Conservation (phyloP, 2,797 vertebrate species). For the Gadopsis marmoratus region DNA sequence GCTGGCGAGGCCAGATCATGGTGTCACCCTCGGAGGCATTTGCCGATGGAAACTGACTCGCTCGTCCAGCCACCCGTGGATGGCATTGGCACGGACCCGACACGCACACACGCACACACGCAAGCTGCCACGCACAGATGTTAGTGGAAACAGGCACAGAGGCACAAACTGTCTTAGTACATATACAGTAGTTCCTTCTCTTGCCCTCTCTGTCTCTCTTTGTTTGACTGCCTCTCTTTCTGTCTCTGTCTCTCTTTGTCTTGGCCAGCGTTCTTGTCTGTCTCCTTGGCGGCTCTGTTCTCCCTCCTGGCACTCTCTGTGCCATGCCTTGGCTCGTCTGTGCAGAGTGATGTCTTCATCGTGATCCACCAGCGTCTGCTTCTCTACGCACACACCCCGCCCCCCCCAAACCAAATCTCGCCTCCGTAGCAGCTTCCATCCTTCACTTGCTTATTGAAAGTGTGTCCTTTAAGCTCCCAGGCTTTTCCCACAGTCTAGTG, state of each 20-base stretch:
- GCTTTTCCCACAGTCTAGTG: slow-evolving; percentile 14
- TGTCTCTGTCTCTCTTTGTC: slow-evolving; percentile 31
- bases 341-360: slow-evolving; percentile 62
- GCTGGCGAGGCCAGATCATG: slow-evolving; percentile 9
- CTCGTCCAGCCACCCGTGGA: slow-evolving; percentile 29
- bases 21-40: slow-evolving; percentile 40
- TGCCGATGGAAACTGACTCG: slow-evolving; percentile 46
- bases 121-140: slow-evolving; percentile 11
- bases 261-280: slow-evolving; percentile 44
- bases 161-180: slow-evolving; percentile 1
- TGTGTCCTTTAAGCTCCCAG: slow-evolving; percentile 21
- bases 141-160: not conserved
- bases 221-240: slow-evolving; percentile 30
- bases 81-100: not conserved
- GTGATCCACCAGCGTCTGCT: slow-evolving; percentile 38
- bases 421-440: slow-evolving; percentile 10
- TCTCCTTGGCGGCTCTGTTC: slow-evolving; percentile 50
- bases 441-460: slow-evolving; percentile 24
- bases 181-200: slow-evolving; percentile 1
- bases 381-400: not conserved
- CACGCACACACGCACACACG: not conserved
- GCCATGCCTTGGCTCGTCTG: slow-evolving; percentile 43
- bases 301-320: slow-evolving; percentile 40
- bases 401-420: slow-evolving; percentile 22
- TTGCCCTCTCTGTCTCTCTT: slow-evolving; percentile 20